These are phyloP conservation scores for Chaenocephalus aceratus DNA, from an alignment of 2,113 vertebrate species.

Conservation along the genomic window DNA sequence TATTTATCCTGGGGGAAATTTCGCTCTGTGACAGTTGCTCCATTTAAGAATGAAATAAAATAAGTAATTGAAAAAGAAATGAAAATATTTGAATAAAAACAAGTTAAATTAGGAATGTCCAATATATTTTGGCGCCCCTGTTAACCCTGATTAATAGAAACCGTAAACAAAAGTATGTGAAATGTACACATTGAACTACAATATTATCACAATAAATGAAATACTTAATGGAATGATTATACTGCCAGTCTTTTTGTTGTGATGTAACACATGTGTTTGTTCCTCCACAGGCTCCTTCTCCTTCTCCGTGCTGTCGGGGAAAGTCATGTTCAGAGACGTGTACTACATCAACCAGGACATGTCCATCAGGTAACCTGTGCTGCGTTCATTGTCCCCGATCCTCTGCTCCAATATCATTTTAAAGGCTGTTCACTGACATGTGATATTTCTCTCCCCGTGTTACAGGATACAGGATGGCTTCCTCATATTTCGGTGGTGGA, in stretches of 20 bases:
- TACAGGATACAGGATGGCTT: conserved; percentile 97
- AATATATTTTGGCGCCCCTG: too few relatives aligned
- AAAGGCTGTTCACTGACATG: neutral
- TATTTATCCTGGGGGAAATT: too few relatives aligned
- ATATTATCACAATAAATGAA: too few relatives aligned
- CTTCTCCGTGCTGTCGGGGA: conserved; percentile 97
- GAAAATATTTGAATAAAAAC: too few relatives aligned
- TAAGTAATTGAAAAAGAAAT: too few relatives aligned
- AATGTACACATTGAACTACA: too few relatives aligned
- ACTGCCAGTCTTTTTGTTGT: neutral
- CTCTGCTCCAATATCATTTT: neutral
- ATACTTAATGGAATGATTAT: neutral
- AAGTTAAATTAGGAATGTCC: too few relatives aligned
- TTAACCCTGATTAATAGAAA: too few relatives aligned
- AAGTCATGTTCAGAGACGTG: conserved; percentile 98
- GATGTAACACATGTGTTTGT: neutral
- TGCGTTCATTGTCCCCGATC: neutral
- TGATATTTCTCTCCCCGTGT: conserved; percentile 3
- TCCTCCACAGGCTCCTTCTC: conserved; percentile 92
- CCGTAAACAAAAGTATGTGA: too few relatives aligned
- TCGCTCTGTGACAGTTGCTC: too few relatives aligned
- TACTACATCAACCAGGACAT: conserved; percentile 98
- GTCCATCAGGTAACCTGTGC: conserved; percentile 92
- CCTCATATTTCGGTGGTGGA: conserved; percentile 99
- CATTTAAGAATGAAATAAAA: too few relatives aligned